Evolutionary conservation across 2,797 vertebrate species (phyloP).

Genomic region (Poeciliopsis presidionis): DNA sequence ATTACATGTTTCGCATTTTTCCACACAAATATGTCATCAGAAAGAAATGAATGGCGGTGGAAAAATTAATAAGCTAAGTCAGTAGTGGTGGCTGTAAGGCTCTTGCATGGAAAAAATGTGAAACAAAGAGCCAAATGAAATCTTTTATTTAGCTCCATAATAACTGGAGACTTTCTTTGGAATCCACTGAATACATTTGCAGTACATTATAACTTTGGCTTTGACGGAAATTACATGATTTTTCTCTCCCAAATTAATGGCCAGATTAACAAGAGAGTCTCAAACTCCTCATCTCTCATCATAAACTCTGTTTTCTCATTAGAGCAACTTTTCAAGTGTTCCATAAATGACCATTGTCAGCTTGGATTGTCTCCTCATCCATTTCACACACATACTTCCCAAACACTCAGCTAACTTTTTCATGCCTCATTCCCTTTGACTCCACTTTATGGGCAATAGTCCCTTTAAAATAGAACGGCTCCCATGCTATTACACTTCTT

Average conservation of each 20-base stretch:
- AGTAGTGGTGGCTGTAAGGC: conserved; percentile 45
- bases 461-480: conserved; percentile 63
- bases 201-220: conserved; percentile 37
- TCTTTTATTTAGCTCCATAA: conserved; percentile 65
- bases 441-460: conserved; percentile 63
- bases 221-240: conserved; percentile 46
- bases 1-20: conserved; percentile 67
- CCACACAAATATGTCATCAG: conserved; percentile 64
- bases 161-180: conserved; percentile 49
- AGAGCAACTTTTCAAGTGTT: conserved; percentile 47
- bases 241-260: conserved; percentile 41
- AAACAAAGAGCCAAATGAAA: conserved; percentile 73
- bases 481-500: conserved; percentile 61
- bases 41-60: conserved; percentile 45
- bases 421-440: conserved; percentile 68
- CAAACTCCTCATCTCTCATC: conserved; percentile 36
- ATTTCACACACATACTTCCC: conserved; percentile 51
- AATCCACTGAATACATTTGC: conserved; percentile 61
- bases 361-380: conserved; percentile 37
- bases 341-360: conserved; percentile 55
- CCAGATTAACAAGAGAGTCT: conserved; percentile 33
- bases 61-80: conserved; percentile 66
- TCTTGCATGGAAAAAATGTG: conserved; percentile 36
- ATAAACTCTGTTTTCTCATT: conserved; percentile 50
- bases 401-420: conserved; percentile 62